These are phyloP conservation scores for Nesidiocoris tenuis DNA, from an alignment of 2,888 invertebrate genomes.

Conservation along the genomic window DNA sequence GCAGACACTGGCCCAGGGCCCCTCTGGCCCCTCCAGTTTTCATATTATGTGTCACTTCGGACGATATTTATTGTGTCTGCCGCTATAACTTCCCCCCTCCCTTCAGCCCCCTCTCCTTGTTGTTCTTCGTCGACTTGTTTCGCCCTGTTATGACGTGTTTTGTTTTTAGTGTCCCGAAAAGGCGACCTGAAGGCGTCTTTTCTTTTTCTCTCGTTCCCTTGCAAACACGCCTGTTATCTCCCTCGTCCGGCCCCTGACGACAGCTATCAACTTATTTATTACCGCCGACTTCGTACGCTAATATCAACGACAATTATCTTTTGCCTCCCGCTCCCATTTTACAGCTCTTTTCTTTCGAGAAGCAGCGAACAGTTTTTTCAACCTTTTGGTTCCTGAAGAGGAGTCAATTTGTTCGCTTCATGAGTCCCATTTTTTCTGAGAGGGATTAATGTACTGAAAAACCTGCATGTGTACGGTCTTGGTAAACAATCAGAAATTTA, in stretches of 20 bases:
- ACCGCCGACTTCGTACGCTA: constrained; percentile 18
- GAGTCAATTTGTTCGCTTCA: no score
- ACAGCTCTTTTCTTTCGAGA: background rate
- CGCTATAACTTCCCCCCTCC: constrained; percentile 38
- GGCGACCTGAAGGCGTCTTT: background rate
- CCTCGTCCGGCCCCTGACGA: constrained; percentile 32
- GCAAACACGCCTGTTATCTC: background rate
- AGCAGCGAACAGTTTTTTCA: background rate
- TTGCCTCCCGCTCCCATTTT: constrained; percentile 16
- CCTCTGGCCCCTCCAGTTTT: constrained; percentile 4
- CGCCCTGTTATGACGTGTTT: constrained; percentile 39
- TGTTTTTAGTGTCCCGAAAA: constrained; percentile 42
- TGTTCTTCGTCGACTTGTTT: constrained; percentile 3
- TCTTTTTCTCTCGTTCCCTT: background rate
- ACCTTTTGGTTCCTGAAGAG: no score
- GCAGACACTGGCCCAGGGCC: background rate
- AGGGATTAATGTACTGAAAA: no score
- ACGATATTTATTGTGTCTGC: constrained; percentile 44
- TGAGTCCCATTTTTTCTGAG: no score
- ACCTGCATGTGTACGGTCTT: no score
- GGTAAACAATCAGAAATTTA: no score
- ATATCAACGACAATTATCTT: constrained; percentile 44
- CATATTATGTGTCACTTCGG: constrained; percentile 45
- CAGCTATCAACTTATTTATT: constrained; percentile 41
- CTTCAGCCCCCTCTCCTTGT: background rate